Evolutionary conservation across 2,113 vertebrate species (phyloP).

Genomic region (Melozone crissalis): DNA sequence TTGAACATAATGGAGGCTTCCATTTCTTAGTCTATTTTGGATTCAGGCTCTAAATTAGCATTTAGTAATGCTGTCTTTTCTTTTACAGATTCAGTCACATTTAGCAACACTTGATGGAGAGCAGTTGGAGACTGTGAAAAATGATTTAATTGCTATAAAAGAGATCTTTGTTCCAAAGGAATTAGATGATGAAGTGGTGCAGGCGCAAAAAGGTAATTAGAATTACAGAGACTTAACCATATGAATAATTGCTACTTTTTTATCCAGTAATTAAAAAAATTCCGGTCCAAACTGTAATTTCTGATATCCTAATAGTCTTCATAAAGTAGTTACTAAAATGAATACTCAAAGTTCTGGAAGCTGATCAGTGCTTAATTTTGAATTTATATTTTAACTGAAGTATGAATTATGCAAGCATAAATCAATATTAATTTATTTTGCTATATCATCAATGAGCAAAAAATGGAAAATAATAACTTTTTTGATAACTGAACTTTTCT

Average conservation of each 20-base stretch:
- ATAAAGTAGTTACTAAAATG: not conserved
- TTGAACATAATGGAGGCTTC: not conserved
- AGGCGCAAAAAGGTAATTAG: constrained; percentile 83
- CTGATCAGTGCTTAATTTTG: not conserved
- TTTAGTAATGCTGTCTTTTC: not conserved
- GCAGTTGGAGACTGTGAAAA: constrained; percentile 84
- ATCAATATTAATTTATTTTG: not conserved
- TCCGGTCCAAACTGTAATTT: not conserved
- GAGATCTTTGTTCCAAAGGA: constrained; percentile 87
- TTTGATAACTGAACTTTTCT: not conserved
- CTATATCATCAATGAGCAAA: not conserved
- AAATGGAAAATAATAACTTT: not conserved
- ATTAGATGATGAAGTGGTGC: constrained; percentile 69
- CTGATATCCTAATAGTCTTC: not conserved
- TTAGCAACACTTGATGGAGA: constrained; percentile 83
- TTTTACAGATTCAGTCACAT: constrained; percentile 86
- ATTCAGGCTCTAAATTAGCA: not conserved
- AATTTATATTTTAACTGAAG: not conserved
- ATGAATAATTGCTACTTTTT: not conserved
- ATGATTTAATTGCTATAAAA: constrained; percentile 90
- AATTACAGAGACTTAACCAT: constrained; percentile 23
- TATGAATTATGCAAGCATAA: not conserved
- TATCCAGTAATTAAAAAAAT: not conserved
- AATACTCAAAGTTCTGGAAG: not conserved
- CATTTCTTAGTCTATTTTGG: not conserved